phyloP scores from a whole-genome alignment of 2,888 invertebrate species.

The Diaperis boleti region DNA sequence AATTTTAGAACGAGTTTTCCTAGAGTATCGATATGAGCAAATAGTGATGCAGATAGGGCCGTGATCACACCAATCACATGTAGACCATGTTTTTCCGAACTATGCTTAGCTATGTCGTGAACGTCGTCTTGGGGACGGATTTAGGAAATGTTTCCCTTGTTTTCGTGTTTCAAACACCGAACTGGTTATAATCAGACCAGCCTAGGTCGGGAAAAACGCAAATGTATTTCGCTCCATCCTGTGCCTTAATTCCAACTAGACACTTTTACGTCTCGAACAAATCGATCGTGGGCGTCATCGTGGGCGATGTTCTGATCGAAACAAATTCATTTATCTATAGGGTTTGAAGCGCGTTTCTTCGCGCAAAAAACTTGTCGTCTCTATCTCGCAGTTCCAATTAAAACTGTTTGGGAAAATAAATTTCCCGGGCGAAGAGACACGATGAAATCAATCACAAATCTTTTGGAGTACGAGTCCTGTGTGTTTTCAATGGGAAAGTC shows the following conservation, averaged over 20 bases:
- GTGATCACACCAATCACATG: too few relatives aligned
- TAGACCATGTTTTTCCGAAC: too few relatives aligned
- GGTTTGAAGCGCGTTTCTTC: background rate
- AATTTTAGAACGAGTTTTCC: too few relatives aligned
- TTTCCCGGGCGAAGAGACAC: background rate
- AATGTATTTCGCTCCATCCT: background rate
- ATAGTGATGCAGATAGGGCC: too few relatives aligned
- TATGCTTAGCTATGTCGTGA: too few relatives aligned
- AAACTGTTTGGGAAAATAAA: background rate
- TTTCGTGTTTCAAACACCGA: too few relatives aligned
- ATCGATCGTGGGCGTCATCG: constrained; percentile 8
- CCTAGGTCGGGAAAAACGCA: too few relatives aligned
- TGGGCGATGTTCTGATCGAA: constrained; percentile 1
- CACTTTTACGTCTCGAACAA: background rate
- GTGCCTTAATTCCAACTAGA: background rate
- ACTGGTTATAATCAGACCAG: too few relatives aligned
- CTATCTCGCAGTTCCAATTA: background rate
- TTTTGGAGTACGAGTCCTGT: constrained; percentile 1
- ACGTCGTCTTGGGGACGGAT: too few relatives aligned
- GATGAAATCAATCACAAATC: constrained; percentile 2
- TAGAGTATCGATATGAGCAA: too few relatives aligned
- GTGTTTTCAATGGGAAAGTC: background rate
- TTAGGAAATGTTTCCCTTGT: too few relatives aligned
- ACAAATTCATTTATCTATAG: background rate
- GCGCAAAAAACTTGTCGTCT: background rate